Percentiles rank a stretch among this genome's conserved stretches.
Evolutionary conservation across 2,113 vertebrate genomes (phyloP).

Genomic region (Hystrix brachyura): DNA sequence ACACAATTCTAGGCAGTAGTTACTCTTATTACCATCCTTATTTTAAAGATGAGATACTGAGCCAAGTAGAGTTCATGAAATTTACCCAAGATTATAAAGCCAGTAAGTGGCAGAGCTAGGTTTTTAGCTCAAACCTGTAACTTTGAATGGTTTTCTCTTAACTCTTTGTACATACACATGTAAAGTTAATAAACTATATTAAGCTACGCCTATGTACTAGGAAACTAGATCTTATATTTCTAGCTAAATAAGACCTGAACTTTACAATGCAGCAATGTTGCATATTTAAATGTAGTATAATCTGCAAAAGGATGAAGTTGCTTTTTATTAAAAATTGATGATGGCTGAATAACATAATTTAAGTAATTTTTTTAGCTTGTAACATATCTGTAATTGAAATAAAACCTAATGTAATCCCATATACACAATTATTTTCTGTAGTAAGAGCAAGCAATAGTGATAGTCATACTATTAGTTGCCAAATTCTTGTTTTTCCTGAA

Average conservation of each 20-base stretch:
- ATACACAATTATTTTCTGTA: background rate
- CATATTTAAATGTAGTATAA: background rate
- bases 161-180: background rate
- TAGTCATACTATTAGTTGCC: background rate
- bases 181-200: background rate
- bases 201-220: background rate
- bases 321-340: background rate
- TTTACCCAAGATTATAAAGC: background rate
- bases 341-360: background rate
- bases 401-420: background rate
- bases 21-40: background rate
- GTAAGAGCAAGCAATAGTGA: background rate
- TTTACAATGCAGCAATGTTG: background rate
- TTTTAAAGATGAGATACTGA: background rate
- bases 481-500: background rate
- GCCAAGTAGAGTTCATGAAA: slow-evolving; percentile 14
- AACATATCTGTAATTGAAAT: background rate
- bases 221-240: background rate
- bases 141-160: background rate
- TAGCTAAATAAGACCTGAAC: background rate
- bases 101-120: background rate
- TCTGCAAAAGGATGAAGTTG: background rate
- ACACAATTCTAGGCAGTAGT: background rate
- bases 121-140: background rate
- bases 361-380: background rate